Percentiles rank a stretch among this genome's conserved stretches.
Evolutionary conservation across 2,888 invertebrate genomes (phyloP).

Genomic region (Halictus ligatus): DNA sequence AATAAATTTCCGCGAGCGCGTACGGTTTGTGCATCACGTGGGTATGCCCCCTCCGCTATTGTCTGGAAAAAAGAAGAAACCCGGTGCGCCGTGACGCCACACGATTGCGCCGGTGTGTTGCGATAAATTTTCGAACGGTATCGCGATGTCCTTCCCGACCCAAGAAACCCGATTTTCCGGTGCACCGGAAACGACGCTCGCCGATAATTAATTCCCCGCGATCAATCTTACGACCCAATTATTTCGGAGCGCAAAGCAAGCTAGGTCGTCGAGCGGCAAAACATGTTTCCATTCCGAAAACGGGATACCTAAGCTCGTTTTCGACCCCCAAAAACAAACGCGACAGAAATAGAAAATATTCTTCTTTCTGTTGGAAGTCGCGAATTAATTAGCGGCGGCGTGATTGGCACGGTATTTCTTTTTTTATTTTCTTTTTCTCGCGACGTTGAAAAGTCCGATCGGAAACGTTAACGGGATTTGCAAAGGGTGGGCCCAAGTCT

Average conservation of each 20-base stretch:
- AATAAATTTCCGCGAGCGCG: conserved; percentile 65
- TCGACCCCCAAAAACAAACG: too few species aligned
- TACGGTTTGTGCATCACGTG: conserved; percentile 67
- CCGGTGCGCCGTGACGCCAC: conserved; percentile 51
- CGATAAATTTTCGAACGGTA: conserved; percentile 62
- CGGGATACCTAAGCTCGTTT: too few species aligned
- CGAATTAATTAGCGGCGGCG: background rate
- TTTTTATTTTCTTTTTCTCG: background rate
- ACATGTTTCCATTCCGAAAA: background rate
- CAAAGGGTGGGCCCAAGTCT: conserved; percentile 19
- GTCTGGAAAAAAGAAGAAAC: conserved; percentile 64
- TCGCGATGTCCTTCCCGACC: conserved; percentile 54
- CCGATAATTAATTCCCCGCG: conserved; percentile 20
- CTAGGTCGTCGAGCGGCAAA: background rate
- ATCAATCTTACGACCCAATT: background rate
- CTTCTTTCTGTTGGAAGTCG: background rate
- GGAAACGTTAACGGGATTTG: background rate
- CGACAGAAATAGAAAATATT: too few species aligned
- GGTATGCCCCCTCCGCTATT: conserved; percentile 51
- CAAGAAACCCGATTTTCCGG: conserved; percentile 27
- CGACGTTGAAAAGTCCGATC: background rate
- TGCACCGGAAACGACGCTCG: conserved; percentile 12
- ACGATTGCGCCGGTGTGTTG: conserved; percentile 58
- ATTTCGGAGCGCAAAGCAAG: background rate
- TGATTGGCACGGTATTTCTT: background rate